Evolutionary conservation across 2,888 invertebrate species (phyloP).

Genomic region (Stenchaetothrips biformis): DNA sequence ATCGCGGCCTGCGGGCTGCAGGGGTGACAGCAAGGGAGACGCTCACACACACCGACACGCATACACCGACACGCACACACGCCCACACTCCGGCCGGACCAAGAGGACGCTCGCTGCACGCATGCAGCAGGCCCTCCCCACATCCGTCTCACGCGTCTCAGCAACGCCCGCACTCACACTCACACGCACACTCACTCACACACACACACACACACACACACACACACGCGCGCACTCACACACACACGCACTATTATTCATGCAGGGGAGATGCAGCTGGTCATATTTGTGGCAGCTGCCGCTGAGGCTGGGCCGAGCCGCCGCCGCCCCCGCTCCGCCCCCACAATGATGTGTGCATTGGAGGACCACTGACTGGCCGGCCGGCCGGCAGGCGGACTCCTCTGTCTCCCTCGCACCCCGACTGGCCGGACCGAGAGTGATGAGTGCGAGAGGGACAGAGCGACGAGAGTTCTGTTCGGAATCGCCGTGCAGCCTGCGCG

Average conservation of each 20-base stretch:
- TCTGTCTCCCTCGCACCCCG: not conserved
- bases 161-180: not conserved
- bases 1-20: not conserved
- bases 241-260: constrained; percentile 1
- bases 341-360: too few relatives aligned
- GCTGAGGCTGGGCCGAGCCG: not conserved
- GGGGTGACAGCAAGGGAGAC: too few relatives aligned
- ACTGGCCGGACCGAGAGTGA: too few relatives aligned
- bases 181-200: not conserved
- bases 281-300: not conserved
- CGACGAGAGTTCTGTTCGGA: too few relatives aligned
- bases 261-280: constrained; percentile 12
- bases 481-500: too few relatives aligned
- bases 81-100: too few relatives aligned
- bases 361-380: not conserved
- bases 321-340: constrained; percentile 1
- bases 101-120: not conserved
- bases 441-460: too few relatives aligned
- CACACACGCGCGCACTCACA: not conserved
- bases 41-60: too few relatives aligned
- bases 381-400: not conserved
- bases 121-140: not conserved
- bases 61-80: too few relatives aligned
- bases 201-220: too few relatives aligned
- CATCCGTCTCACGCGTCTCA: not conserved